phyloP scores from a whole-genome alignment of 2,113 vertebrate genomes.

The Macrotis lagotis region DNA sequence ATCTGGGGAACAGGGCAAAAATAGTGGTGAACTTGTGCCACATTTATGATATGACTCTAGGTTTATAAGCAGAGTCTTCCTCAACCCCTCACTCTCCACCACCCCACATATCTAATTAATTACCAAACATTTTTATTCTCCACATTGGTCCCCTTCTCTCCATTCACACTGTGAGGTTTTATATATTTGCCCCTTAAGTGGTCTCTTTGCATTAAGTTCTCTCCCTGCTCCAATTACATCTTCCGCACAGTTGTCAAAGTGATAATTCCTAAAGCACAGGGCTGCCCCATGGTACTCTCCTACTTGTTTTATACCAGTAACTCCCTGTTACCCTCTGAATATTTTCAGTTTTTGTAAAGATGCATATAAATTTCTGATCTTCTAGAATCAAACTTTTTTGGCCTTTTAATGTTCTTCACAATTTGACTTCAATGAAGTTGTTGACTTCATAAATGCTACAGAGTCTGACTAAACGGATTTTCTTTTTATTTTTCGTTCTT shows the following conservation, averaged over 20 bases:
- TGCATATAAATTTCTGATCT: background rate
- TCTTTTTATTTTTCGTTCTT: background rate
- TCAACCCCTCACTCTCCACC: background rate
- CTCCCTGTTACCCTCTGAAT: background rate
- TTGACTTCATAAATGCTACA: background rate
- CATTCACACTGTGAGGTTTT: background rate
- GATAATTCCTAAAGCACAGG: background rate
- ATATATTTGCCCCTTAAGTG: background rate
- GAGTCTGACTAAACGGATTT: background rate
- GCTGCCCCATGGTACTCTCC: background rate
- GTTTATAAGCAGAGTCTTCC: background rate
- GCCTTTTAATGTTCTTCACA: background rate
- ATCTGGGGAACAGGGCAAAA: background rate
- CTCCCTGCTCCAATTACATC: background rate
- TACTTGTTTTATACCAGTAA: background rate
- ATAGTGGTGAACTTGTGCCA: background rate
- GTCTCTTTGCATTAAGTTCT: background rate
- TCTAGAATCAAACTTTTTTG: background rate
- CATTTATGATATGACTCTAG: background rate
- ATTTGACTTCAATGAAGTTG: background rate
- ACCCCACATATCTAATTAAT: background rate
- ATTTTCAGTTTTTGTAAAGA: background rate
- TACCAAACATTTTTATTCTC: background rate
- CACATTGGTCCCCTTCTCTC: background rate
- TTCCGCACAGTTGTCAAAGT: background rate